A percentile compares a stretch with the other conserved stretches of the same genome.
These are phyloP conservation scores for Zootermopsis nevadensis DNA, from an alignment of 2,888 invertebrate genomes.

Conservation along the genomic window DNA sequence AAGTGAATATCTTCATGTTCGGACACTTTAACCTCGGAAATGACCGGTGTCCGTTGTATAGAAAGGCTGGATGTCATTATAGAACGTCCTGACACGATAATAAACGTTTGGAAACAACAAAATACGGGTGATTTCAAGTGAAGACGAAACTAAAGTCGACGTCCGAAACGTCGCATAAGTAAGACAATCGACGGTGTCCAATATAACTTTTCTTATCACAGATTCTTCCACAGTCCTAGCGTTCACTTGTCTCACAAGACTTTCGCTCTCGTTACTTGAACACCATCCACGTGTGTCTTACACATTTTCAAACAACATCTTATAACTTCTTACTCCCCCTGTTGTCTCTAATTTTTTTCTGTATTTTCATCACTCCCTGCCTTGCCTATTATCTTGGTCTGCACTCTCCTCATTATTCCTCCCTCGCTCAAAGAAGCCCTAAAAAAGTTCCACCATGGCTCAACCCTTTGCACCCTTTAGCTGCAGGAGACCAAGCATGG, in stretches of 20 bases:
- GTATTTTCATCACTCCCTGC: not conserved
- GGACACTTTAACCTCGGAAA: no score
- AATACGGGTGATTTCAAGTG: no score
- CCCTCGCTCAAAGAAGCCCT: conserved; percentile 6
- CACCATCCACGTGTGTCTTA: not conserved
- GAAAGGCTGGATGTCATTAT: no score
- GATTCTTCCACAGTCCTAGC: no score
- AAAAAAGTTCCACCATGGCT: conserved; percentile 3
- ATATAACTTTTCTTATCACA: not conserved
- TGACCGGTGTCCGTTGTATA: no score
- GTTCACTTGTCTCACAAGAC: not conserved
- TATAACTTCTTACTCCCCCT: not conserved
- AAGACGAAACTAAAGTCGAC: no score
- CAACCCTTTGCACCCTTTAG: conserved; percentile 23
- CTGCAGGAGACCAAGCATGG: not conserved
- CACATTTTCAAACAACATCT: not conserved
- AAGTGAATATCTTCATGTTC: no score
- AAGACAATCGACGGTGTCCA: no score
- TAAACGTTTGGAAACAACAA: no score
- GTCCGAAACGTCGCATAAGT: no score
- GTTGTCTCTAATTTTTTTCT: not conserved
- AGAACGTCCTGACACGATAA: no score
- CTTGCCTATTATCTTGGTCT: conserved; percentile 12
- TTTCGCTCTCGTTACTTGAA: not conserved
- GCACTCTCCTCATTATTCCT: conserved; percentile 5